Percentiles rank a stretch among this genome's conserved stretches.
phyloP scores from a whole-genome alignment of 2,113 vertebrate genomes.

The Pedetes capensis region DNA sequence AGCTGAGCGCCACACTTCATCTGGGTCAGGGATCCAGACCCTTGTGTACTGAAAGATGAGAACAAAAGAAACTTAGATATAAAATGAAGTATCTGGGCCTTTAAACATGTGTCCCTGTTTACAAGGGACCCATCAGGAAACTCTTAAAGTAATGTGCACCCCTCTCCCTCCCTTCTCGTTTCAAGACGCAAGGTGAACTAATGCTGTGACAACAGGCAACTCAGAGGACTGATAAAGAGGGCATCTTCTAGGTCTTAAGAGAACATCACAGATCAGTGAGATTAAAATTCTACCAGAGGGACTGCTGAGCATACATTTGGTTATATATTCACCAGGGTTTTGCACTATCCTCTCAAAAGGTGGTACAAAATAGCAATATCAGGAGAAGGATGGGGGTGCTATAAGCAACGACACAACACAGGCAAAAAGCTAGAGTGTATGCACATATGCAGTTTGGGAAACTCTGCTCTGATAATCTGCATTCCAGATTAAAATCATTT shows the following conservation, averaged over 20 bases:
- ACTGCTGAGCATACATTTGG: neutral
- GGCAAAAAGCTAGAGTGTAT: accelerated
- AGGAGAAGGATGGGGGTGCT: no score
- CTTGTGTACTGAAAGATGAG: conserved; percentile 87
- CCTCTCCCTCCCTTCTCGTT: neutral
- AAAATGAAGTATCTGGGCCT: neutral
- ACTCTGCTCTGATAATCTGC: neutral
- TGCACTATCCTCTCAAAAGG: neutral
- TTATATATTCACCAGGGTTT: neutral
- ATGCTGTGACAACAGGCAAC: neutral
- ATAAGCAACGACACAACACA: neutral
- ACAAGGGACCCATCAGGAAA: neutral
- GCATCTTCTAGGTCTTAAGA: neutral
- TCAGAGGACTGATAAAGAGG: neutral
- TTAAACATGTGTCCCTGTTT: neutral
- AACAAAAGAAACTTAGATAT: neutral
- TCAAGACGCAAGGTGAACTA: neutral
- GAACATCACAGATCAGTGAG: neutral
- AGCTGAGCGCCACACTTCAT: conserved; percentile 93
- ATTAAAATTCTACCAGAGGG: neutral
- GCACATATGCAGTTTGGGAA: neutral
- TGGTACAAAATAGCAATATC: accelerated
- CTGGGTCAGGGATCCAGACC: conserved; percentile 96
- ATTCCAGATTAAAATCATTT: neutral
- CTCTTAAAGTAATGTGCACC: neutral